A percentile compares a stretch with the other conserved stretches of the same genome.
Evolutionary conservation across 2,797 vertebrate species (phyloP).

Genomic region (Sebastes trivittatus): DNA sequence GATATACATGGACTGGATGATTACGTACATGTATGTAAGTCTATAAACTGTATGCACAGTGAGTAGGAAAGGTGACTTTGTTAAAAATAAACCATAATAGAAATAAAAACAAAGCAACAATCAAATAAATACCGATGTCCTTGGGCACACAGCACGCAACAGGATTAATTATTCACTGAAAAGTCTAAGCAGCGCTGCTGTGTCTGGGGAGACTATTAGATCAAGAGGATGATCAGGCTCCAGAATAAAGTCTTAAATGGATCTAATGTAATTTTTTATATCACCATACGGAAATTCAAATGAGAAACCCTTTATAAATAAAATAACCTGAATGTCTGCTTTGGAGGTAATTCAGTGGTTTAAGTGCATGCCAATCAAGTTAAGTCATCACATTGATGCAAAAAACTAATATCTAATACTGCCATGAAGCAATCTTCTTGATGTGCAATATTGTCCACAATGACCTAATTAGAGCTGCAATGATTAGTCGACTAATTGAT

Average conservation of each 20-base stretch:
- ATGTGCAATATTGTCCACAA: too few relatives aligned
- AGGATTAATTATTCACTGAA: neutral
- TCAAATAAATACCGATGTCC: neutral
- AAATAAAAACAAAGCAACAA: too few relatives aligned
- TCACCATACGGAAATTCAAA: neutral
- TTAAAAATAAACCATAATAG: neutral
- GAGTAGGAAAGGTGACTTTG: conserved; percentile 50
- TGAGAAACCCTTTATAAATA: neutral
- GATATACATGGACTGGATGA: too few relatives aligned
- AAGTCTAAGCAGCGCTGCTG: neutral
- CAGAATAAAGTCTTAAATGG: neutral
- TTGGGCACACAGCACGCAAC: neutral
- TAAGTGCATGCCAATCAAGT: neutral
- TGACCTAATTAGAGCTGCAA: too few relatives aligned
- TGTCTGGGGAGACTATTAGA: neutral
- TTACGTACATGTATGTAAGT: too few relatives aligned
- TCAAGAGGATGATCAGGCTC: neutral
- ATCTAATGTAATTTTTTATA: neutral
- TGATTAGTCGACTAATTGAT: too few relatives aligned
- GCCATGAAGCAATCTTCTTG: neutral
- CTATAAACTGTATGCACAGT: too few relatives aligned
- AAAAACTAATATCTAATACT: too few relatives aligned
- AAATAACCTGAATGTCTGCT: neutral
- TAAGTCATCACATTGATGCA: neutral
- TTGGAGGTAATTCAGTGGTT: neutral